phyloP scores from a whole-genome alignment of 1,140 invertebrate genomes.

The Aradophagus sp. region DNA sequence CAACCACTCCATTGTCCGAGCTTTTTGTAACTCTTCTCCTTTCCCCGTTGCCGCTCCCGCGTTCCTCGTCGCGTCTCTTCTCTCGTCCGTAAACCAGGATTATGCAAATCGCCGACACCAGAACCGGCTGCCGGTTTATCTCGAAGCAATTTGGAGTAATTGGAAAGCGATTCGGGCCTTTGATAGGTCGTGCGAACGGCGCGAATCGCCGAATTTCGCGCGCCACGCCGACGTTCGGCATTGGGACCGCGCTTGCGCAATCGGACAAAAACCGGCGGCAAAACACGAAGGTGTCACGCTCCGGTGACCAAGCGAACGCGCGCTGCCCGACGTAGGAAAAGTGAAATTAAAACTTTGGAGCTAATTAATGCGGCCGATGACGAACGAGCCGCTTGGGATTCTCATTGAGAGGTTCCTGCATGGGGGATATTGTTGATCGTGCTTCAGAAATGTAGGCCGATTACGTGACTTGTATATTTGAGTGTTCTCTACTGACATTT shows the following conservation, averaged over 20 bases:
- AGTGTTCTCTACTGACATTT: no score
- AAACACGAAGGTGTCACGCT: conserved; percentile 3
- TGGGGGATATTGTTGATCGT: no score
- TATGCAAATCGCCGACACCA: conserved; percentile 44
- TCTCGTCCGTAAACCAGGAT: conserved; percentile 45
- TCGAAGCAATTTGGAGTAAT: conserved; percentile 46
- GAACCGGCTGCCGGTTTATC: conserved; percentile 40
- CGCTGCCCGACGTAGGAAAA: conserved; percentile 32
- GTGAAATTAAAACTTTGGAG: conserved; percentile 43
- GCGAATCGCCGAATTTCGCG: conserved; percentile 37
- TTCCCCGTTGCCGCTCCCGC: no score
- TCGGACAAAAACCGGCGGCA: not conserved
- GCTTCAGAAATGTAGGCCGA: no score
- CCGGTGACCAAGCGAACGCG: conserved; percentile 2
- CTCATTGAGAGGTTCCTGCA: not conserved
- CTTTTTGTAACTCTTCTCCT: conserved; percentile 48
- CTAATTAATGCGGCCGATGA: conserved; percentile 44
- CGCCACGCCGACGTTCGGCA: not conserved
- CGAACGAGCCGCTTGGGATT: conserved; percentile 30
- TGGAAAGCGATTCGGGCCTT: conserved; percentile 35
- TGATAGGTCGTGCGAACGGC: conserved; percentile 19
- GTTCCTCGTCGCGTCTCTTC: not conserved
- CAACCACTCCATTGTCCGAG: conserved; percentile 41
- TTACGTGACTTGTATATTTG: no score
- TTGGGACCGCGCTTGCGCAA: conserved; percentile 26